phyloP scores from a whole-genome alignment of 2,113 vertebrate genomes.

The Xyrauchen texanus region DNA sequence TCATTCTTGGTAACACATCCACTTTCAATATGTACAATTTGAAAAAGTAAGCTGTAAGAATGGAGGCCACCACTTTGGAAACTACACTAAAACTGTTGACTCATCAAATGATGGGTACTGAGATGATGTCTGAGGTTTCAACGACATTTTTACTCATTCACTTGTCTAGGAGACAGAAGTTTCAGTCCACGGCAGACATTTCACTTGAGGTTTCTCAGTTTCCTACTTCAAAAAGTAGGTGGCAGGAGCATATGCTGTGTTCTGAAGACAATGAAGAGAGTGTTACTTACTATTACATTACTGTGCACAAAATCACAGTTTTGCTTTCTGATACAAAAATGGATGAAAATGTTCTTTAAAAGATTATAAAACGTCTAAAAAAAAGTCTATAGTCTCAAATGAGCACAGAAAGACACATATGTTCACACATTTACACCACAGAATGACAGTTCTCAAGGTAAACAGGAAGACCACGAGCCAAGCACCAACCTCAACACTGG shows the following conservation, averaged over 20 bases:
- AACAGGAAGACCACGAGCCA: constrained; percentile 51
- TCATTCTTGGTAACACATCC: constrained; percentile 22
- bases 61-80: neutral
- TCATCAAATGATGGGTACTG: constrained; percentile 15
- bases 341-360: neutral
- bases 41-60: neutral
- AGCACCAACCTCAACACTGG: constrained; percentile 39
- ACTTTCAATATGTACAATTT: neutral
- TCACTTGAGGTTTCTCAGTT: constrained; percentile 52
- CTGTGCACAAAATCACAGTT: constrained; percentile 5
- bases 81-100: constrained; percentile 30
- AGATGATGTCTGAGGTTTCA: constrained; percentile 59
- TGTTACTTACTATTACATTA: neutral
- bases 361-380: too few species aligned
- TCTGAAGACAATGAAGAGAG: neutral
- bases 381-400: neutral
- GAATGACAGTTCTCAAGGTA: constrained; percentile 42
- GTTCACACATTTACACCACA: constrained; percentile 33
- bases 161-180: constrained; percentile 45
- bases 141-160: constrained; percentile 56
- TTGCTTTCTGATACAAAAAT: neutral
- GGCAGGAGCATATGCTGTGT: neutral
- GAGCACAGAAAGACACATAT: neutral
- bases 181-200: constrained; percentile 24
- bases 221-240: constrained; percentile 27